Conservation (phyloP, 2,888 invertebrate genomes). For the Osmoderma eremita region DNA sequence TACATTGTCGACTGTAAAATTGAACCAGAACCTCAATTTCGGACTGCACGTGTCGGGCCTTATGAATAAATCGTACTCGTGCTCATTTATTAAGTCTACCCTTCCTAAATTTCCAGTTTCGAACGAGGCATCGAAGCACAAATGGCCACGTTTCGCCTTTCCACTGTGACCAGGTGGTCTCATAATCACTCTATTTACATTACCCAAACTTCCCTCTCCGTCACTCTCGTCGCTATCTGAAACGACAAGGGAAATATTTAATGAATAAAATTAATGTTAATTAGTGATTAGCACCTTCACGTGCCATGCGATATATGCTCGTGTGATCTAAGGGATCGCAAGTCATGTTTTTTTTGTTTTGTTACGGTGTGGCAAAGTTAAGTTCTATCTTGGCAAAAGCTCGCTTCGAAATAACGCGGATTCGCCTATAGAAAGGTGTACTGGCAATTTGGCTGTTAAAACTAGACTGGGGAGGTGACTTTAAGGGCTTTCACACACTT, state of each 20-base stretch:
- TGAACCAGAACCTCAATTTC: constrained; percentile 94
- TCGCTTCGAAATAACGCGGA: constrained; percentile 11
- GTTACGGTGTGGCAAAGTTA: background rate
- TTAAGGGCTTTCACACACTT: constrained; percentile 36
- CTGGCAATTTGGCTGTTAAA: constrained; percentile 45
- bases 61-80: constrained; percentile 95
- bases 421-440: constrained; percentile 25
- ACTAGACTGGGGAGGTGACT: constrained; percentile 47
- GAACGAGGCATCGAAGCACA: constrained; percentile 97
- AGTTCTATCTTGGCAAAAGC: constrained; percentile 20
- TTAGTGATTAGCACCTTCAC: constrained; percentile 28
- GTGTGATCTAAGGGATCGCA: constrained; percentile 66
- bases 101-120: constrained; percentile 97
- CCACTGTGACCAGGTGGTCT: constrained; percentile 92
- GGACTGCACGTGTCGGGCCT: constrained; percentile 97
- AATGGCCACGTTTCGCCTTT: constrained; percentile 94
- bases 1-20: constrained; percentile 97
- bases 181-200: constrained; percentile 88
- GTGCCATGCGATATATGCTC: constrained; percentile 69
- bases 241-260: constrained; percentile 43
- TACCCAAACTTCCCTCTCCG: constrained; percentile 92
- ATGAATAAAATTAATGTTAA: background rate
- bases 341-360: constrained; percentile 44
- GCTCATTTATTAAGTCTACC: constrained; percentile 91
- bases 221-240: constrained; percentile 92